phyloP scores from a whole-genome alignment of 2,888 invertebrate species.

The Phasia obesa region DNA sequence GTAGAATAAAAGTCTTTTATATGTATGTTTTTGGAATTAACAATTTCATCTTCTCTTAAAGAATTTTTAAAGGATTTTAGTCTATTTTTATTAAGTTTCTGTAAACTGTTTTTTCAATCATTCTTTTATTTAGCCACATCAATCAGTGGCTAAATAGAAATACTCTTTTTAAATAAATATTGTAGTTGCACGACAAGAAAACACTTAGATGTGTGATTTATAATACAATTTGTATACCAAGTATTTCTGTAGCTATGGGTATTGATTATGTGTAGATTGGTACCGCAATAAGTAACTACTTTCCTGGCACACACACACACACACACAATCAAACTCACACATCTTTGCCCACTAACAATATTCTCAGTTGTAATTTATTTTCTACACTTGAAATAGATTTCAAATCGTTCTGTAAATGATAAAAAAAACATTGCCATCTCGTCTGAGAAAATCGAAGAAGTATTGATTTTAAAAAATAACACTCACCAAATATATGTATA shows the following conservation, averaged over 20 bases:
- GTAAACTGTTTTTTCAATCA: neutral
- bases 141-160: slow-evolving; percentile 41
- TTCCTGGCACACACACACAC: neutral
- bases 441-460: slow-evolving; percentile 14
- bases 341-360: slow-evolving; percentile 1
- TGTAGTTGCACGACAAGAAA: slow-evolving; percentile 25
- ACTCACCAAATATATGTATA: neutral
- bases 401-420: slow-evolving; percentile 26
- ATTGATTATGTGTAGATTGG: slow-evolving; percentile 31
- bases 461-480: slow-evolving; percentile 38
- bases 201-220: slow-evolving; percentile 46
- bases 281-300: slow-evolving; percentile 39
- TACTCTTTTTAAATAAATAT: slow-evolving; percentile 28
- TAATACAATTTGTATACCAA: slow-evolving; percentile 45
- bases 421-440: slow-evolving; percentile 23
- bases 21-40: too few species aligned
- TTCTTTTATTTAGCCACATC: too few species aligned
- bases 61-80: neutral
- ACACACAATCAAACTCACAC: neutral
- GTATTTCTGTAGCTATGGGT: slow-evolving; percentile 5
- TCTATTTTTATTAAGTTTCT: neutral
- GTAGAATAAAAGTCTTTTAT: neutral
- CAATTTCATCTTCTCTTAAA: neutral
- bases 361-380: slow-evolving; percentile 30
- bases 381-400: slow-evolving; percentile 34